These are phyloP conservation scores for Drosophila trichaetosa DNA, from an alignment of 2,888 invertebrate species.

Conservation along the genomic window DNA sequence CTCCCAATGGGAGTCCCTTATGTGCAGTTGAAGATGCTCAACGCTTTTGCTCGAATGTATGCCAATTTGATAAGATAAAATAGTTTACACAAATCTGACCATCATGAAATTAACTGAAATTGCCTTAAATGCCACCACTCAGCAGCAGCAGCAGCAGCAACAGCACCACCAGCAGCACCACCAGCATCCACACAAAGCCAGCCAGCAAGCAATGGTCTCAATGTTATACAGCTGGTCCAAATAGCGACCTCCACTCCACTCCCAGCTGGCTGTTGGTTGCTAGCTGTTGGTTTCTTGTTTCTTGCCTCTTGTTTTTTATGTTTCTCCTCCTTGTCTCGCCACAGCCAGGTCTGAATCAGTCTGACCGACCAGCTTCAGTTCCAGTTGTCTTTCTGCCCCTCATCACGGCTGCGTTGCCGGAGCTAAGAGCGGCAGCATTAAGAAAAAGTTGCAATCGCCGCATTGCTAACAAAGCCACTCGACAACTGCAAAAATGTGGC, in stretches of 20 bases:
- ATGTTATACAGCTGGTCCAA: slow-evolving; percentile 49
- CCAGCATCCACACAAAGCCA: slow-evolving; percentile 8
- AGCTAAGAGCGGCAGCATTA: not conserved
- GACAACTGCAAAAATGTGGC: slow-evolving; percentile 77
- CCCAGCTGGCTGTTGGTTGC: slow-evolving; percentile 36
- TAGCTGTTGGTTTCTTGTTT: not conserved
- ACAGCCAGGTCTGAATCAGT: not conserved
- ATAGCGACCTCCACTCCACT: slow-evolving; percentile 18
- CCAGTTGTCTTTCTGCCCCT: slow-evolving; percentile 20
- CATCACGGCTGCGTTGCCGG: slow-evolving; percentile 1
- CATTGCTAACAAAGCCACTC: slow-evolving; percentile 72
- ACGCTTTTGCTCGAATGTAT: slow-evolving; percentile 11
- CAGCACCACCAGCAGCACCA: not conserved
- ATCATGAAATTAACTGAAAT: slow-evolving; percentile 56
- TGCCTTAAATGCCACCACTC: slow-evolving; percentile 55
- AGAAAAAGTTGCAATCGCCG: slow-evolving; percentile 69
- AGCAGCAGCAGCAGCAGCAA: not conserved
- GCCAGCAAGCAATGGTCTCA: slow-evolving; percentile 28
- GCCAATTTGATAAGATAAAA: slow-evolving; percentile 31
- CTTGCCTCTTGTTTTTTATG: not conserved
- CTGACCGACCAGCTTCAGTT: slow-evolving; percentile 9
- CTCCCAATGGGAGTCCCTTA: not conserved
- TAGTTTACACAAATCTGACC: slow-evolving; percentile 43
- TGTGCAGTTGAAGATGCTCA: not conserved
- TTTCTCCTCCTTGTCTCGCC: not conserved